These are phyloP conservation scores for Alauda arvensis DNA, from an alignment of 2,797 vertebrate genomes.

Conservation along the genomic window DNA sequence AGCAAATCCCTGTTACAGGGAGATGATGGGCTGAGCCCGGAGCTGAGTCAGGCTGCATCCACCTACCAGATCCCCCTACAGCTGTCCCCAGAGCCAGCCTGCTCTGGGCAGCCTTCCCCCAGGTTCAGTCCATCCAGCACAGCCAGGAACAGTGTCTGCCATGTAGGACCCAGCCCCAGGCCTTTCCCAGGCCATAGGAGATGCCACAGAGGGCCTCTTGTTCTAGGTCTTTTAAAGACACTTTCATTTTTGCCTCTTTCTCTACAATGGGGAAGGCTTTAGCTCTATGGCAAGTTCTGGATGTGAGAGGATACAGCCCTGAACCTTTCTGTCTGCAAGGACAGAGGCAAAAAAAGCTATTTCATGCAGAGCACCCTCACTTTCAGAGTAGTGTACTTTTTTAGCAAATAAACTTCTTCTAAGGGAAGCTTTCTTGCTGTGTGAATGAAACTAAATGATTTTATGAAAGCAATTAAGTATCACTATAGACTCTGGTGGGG, in stretches of 20 bases:
- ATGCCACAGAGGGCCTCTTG: not conserved
- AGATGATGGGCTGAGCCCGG: not conserved
- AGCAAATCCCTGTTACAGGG: accelerated
- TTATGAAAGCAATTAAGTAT: not conserved
- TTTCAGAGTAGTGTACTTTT: not conserved
- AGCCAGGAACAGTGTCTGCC: not conserved
- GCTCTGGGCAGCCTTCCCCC: not conserved
- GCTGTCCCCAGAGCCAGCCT: not conserved
- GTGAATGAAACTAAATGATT: not conserved
- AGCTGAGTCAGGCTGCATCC: not conserved
- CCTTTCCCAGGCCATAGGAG: not conserved
- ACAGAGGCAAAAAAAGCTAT: not conserved
- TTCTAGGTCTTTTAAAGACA: not conserved
- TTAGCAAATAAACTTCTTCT: not conserved
- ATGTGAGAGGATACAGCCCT: not conserved
- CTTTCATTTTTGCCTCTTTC: not conserved
- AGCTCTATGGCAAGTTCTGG: not conserved
- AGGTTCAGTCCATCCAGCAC: accelerated
- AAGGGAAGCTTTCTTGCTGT: not conserved
- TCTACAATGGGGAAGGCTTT: not conserved
- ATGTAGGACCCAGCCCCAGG: accelerated
- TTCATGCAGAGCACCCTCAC: not conserved
- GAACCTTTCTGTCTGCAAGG: not conserved
- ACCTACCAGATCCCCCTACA: not conserved
- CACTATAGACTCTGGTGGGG: not conserved